These are phyloP conservation scores for Bubo blakistoni DNA, from an alignment of 2,113 vertebrate species.

Conservation along the genomic window DNA sequence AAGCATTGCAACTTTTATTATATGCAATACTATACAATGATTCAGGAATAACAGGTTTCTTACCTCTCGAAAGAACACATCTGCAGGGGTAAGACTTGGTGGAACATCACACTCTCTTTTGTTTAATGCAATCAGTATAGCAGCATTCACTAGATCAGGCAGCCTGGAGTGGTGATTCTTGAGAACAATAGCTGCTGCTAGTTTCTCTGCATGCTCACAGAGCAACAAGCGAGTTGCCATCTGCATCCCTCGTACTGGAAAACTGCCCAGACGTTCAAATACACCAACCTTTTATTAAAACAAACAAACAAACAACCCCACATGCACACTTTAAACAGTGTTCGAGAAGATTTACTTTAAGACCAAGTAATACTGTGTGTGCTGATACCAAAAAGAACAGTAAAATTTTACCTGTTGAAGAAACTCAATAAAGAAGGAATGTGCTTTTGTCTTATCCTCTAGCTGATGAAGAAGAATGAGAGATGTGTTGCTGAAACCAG, in stretches of 20 bases:
- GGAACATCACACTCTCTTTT: slow-evolving; percentile 76
- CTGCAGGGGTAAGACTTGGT: slow-evolving; percentile 85
- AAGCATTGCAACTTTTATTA: neutral
- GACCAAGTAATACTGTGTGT: neutral
- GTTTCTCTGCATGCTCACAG: slow-evolving; percentile 92
- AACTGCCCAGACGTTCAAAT: slow-evolving; percentile 80
- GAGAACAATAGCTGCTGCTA: slow-evolving; percentile 86
- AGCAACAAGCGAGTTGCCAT: slow-evolving; percentile 89
- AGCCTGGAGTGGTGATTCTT: slow-evolving; percentile 90
- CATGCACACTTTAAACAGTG: neutral
- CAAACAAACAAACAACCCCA: neutral
- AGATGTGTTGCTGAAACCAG: slow-evolving; percentile 89
- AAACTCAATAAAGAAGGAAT: slow-evolving; percentile 91
- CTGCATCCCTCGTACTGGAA: slow-evolving; percentile 68
- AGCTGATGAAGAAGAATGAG: slow-evolving; percentile 96
- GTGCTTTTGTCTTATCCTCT: slow-evolving; percentile 98
- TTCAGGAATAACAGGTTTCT: neutral
- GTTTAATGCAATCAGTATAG: slow-evolving; percentile 78
- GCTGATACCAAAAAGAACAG: neutral
- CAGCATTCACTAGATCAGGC: slow-evolving; percentile 83
- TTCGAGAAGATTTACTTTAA: neutral
- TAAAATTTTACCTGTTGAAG: slow-evolving; percentile 82
- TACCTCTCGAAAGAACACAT: slow-evolving; percentile 97
- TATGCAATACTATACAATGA: accelerated
- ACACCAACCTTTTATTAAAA: slow-evolving; percentile 79